Base-by-base conservation (phyloP, 2,797 vertebrate genomes). In the Pangasius mekongensis region DNA sequence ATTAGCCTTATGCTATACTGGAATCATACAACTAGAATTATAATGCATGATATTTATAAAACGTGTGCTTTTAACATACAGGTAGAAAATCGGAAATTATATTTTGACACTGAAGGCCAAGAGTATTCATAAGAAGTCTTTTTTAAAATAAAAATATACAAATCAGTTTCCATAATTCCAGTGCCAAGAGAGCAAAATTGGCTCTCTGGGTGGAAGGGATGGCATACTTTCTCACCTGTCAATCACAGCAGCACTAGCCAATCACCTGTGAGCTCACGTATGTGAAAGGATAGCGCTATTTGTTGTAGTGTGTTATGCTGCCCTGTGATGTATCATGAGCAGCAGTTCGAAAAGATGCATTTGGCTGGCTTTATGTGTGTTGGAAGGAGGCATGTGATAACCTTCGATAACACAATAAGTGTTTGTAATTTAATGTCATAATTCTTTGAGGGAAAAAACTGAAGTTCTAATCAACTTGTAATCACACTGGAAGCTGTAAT, bases 401-500 rank as follows among this genome's bases (percentile, higher is more conserved):
- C 76, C 16, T 56, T 56, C 16, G 43, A 43, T 43, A 43, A 43
- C 43, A 43, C 43, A 5, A 43, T 43, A 43, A 74, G 43, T 16
- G 13, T 14, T 47, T 76, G 47, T 52, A 76, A 76, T 49, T 76
- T n/a, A 56, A 80, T 36, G 54, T 58, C 49, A 24, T 39, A 4
- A 39, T 58, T 24, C 27, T 74, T 47, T 0, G 36, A 24, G 36
- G 20, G 1, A 2, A 22, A 73, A 73, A 24, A 47, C 1, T 74
- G 73, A 54, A 33, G 3, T 30, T 30, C 20, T 54, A 20, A 78
- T 78, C n/a, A 56, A 33, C n/a, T 78, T 78, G 47, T 52, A 49
- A 49, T 76, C 43, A 80, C 33, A 7, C 22, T 82, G 36, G 62
- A 82, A 27, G 33, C 78, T 82, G 78, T 60, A 81, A 24, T 39